Percentiles rank a stretch among this genome's conserved stretches.
phyloP scores from a whole-genome alignment of 2,113 vertebrate species.

The Ictalurus punctatus region DNA sequence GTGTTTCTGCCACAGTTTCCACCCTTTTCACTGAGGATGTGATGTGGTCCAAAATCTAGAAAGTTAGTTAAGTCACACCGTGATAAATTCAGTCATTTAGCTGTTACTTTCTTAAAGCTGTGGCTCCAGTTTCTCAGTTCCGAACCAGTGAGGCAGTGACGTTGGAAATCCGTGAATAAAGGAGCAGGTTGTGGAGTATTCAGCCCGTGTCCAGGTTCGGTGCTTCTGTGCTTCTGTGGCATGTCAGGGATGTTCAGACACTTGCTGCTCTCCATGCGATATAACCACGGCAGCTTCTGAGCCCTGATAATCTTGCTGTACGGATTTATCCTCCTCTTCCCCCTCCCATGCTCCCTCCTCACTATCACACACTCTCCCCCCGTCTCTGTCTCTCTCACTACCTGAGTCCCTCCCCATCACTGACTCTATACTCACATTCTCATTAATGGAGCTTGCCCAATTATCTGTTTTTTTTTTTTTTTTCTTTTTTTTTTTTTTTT shows the following conservation, averaged over 20 bases:
- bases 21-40: not conserved
- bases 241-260: slow-evolving; percentile 40
- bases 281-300: slow-evolving; percentile 36
- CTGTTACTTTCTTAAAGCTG: slow-evolving; percentile 15
- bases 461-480: not conserved
- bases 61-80: slow-evolving; percentile 20
- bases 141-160: not conserved
- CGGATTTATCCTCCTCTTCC: slow-evolving; percentile 49
- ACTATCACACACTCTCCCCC: slow-evolving; percentile 28
- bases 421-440: not conserved
- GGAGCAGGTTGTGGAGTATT: slow-evolving; percentile 27
- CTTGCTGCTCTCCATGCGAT: slow-evolving; percentile 50
- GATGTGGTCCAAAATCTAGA: slow-evolving; percentile 26
- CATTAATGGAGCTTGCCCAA: slow-evolving; percentile 1
- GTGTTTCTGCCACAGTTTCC: not conserved
- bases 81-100: not conserved
- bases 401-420: slow-evolving; percentile 32
- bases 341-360: slow-evolving; percentile 46
- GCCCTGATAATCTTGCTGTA: slow-evolving; percentile 53
- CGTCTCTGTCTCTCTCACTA: slow-evolving; percentile 17
- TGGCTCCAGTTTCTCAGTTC: slow-evolving; percentile 8
- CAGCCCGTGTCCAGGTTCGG: slow-evolving; percentile 40
- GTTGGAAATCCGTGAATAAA: slow-evolving; percentile 13
- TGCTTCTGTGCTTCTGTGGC: slow-evolving; percentile 38
- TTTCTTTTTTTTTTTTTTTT: too few species aligned